Evolutionary conservation across 1,140 invertebrate genomes (phyloP).

Genomic region (Diuraphis noxia): DNA sequence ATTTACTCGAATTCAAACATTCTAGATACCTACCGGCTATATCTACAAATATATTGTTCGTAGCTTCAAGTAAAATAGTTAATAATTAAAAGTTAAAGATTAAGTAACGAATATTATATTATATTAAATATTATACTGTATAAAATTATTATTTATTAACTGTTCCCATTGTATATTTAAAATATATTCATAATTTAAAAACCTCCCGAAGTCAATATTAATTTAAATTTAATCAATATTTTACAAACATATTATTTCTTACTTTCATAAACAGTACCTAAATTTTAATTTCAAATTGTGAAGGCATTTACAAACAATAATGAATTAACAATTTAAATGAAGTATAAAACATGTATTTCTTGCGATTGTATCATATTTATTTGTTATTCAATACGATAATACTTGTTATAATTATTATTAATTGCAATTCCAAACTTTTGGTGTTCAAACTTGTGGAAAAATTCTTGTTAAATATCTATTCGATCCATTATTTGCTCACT

Average conservation of each 20-base stretch:
- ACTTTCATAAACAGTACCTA: too few species aligned
- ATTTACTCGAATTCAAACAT: not conserved
- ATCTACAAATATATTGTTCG: not conserved
- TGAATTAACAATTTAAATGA: too few species aligned
- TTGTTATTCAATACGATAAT: not conserved
- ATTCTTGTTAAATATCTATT: not conserved
- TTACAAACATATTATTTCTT: not conserved
- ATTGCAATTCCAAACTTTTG: not conserved
- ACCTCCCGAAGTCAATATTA: not conserved
- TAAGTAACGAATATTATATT: not conserved
- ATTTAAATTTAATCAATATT: not conserved
- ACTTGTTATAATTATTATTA: not conserved
- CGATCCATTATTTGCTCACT: not conserved
- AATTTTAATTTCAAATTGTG: too few species aligned
- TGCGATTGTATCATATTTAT: not conserved
- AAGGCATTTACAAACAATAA: too few species aligned
- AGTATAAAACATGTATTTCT: too few species aligned
- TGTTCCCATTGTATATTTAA: not conserved
- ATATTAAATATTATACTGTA: too few species aligned
- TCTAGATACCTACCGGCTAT: not conserved
- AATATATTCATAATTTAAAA: not conserved
- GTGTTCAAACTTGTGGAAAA: not conserved
- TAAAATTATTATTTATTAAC: not conserved
- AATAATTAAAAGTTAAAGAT: not conserved
- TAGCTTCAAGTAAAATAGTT: not conserved